phyloP scores from a whole-genome alignment of 1,140 invertebrate genomes.

The Drosophila yakuba region DNA sequence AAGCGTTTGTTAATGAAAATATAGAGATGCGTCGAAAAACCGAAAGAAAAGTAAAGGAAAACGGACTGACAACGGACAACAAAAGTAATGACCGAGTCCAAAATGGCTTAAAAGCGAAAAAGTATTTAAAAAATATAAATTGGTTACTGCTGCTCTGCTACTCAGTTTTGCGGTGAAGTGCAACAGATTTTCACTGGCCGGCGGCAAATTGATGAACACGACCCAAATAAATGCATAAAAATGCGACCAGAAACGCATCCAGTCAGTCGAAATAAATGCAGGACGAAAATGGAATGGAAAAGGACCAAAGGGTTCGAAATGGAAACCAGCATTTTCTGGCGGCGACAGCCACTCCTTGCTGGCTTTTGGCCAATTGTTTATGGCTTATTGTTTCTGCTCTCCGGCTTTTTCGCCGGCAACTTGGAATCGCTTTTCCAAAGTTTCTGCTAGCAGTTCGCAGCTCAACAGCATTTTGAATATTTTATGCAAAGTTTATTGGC shows the following conservation, averaged over 20 bases:
- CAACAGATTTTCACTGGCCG: slow-evolving; percentile 67
- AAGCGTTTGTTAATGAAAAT: slow-evolving; percentile 75
- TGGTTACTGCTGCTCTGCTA: slow-evolving; percentile 51
- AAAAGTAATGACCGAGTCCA: slow-evolving; percentile 3
- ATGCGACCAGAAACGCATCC: slow-evolving; percentile 33
- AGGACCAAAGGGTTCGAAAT: slow-evolving; percentile 11
- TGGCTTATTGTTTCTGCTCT: slow-evolving; percentile 58
- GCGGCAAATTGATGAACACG: slow-evolving; percentile 58
- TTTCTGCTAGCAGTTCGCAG: slow-evolving; percentile 32
- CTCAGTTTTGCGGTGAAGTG: slow-evolving; percentile 66
- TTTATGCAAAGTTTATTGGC: slow-evolving; percentile 64
- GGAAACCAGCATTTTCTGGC: slow-evolving; percentile 30
- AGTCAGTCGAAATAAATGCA: slow-evolving; percentile 36
- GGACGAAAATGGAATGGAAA: slow-evolving; percentile 15
- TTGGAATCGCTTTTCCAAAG: slow-evolving; percentile 35
- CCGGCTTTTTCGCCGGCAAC: slow-evolving; percentile 20
- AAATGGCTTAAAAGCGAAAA: slow-evolving; percentile 52
- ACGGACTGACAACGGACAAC: slow-evolving; percentile 11
- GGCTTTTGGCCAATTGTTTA: slow-evolving; percentile 67
- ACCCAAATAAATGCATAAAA: slow-evolving; percentile 49
- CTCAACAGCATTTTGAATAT: slow-evolving; percentile 61
- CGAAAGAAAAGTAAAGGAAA: slow-evolving; percentile 26
- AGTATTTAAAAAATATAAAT: slow-evolving; percentile 69
- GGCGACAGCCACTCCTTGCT: slow-evolving; percentile 29
- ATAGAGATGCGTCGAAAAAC: slow-evolving; percentile 32